These are phyloP conservation scores for Salmo trutta DNA, from an alignment of 2,797 vertebrate species.

Conservation along the genomic window DNA sequence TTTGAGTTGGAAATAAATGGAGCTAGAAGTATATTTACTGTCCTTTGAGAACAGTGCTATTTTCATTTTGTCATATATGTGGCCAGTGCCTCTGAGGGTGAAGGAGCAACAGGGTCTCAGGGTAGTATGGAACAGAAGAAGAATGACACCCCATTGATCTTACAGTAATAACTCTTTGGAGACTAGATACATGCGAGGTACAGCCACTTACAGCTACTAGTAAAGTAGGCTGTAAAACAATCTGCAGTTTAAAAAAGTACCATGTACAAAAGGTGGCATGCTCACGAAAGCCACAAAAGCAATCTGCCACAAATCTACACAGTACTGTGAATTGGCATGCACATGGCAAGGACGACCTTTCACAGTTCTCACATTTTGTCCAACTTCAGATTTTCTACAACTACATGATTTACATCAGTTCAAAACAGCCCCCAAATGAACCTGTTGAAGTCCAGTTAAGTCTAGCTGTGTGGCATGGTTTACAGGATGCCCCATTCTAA, in stretches of 20 bases:
- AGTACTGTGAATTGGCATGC: not conserved
- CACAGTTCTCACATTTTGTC: not conserved
- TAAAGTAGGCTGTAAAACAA: too few relatives aligned
- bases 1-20: not conserved
- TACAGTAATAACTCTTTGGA: not conserved
- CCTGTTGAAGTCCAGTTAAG: not conserved
- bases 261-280: not conserved
- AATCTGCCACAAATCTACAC: not conserved
- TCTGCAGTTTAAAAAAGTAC: too few relatives aligned
- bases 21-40: not conserved
- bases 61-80: too few relatives aligned
- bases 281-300: not conserved
- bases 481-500: not conserved
- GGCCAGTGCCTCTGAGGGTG: not conserved
- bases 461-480: not conserved
- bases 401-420: not conserved
- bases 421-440: not conserved
- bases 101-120: not conserved
- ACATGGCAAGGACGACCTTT: not conserved
- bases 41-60: not conserved
- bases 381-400: not conserved
- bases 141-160: not conserved
- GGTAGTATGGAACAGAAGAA: not conserved
- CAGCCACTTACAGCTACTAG: not conserved
- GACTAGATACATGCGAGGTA: not conserved